These are phyloP conservation scores for Craseonycteris thonglongyai DNA, from an alignment of 2,113 vertebrate species.

Conservation along the genomic window DNA sequence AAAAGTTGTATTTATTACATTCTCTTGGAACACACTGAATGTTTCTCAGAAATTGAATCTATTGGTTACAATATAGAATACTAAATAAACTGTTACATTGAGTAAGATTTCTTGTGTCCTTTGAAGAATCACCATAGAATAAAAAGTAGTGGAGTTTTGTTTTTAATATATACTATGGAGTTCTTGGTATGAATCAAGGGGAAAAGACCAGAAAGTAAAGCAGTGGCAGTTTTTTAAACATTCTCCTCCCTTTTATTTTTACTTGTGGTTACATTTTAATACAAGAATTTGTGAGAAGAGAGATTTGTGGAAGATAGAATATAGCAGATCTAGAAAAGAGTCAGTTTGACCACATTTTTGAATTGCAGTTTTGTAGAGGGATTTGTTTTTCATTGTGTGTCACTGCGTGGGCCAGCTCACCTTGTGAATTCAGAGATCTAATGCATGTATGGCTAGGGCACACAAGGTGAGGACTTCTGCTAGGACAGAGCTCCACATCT, in stretches of 20 bases:
- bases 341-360: background rate
- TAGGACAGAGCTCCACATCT: background rate
- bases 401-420: background rate
- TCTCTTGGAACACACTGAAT: background rate
- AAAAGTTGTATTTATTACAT: conserved; percentile 12
- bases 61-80: background rate
- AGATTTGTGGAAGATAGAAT: background rate
- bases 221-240: background rate
- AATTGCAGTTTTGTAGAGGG: background rate
- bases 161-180: background rate
- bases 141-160: background rate
- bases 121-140: too few relatives aligned
- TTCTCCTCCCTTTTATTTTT: background rate
- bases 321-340: background rate
- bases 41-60: background rate
- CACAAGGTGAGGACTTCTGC: background rate
- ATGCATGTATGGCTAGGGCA: background rate
- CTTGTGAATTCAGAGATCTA: background rate
- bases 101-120: background rate
- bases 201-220: background rate
- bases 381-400: background rate
- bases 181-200: background rate
- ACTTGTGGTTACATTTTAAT: background rate
- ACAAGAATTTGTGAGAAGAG: background rate
- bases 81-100: background rate